These are phyloP conservation scores for Tragulus kanchil DNA, from an alignment of 2,113 vertebrate species.

Conservation along the genomic window DNA sequence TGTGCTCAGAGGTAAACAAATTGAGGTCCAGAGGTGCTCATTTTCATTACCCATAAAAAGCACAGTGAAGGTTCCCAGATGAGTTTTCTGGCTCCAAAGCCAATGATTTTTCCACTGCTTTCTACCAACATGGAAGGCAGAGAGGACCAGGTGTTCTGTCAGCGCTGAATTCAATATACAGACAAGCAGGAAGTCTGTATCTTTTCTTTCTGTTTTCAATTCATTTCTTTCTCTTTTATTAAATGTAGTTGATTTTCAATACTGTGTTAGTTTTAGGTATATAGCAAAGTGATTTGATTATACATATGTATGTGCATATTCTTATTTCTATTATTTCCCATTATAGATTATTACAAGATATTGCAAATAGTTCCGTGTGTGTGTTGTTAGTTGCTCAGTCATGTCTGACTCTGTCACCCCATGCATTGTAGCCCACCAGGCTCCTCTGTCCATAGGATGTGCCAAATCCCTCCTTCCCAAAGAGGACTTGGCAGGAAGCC, in stretches of 20 bases:
- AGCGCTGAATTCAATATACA: neutral
- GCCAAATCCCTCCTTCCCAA: neutral
- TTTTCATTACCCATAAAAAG: neutral
- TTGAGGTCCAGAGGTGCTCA: neutral
- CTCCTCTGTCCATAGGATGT: too few relatives aligned
- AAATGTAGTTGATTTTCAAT: neutral
- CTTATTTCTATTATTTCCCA: neutral
- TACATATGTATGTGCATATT: neutral
- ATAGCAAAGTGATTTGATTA: neutral
- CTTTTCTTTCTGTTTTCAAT: neutral
- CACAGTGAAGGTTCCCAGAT: neutral
- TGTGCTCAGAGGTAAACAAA: neutral
- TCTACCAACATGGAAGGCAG: neutral
- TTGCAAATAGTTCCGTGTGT: neutral
- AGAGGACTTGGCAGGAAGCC: constrained; percentile 46
- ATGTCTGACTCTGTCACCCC: too few relatives aligned
- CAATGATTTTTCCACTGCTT: neutral
- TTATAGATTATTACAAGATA: neutral
- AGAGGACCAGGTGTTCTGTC: neutral
- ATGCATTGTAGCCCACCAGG: too few relatives aligned
- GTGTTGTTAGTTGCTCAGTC: too few relatives aligned
- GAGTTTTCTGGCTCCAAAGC: neutral
- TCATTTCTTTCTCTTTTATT: neutral
- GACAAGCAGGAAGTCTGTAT: neutral
- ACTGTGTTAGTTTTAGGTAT: neutral